phyloP scores from a whole-genome alignment of 2,888 invertebrate species.

The Leptarthrus brevirostris region DNA sequence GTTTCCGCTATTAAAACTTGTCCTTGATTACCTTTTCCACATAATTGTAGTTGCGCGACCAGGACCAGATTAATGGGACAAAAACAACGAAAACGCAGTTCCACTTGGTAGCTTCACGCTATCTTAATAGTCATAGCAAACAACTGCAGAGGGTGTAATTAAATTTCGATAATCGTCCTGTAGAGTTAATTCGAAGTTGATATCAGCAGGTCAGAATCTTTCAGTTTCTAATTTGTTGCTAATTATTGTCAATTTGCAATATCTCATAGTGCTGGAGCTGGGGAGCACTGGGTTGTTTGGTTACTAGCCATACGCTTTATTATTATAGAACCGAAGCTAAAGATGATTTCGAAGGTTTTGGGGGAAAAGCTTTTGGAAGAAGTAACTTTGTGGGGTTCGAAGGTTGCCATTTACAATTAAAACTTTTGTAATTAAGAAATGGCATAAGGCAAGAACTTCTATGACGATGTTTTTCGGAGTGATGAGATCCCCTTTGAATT shows the following conservation, averaged over 20 bases:
- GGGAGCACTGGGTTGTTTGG: too few relatives aligned
- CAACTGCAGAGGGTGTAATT: conserved; percentile 8
- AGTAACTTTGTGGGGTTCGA: conserved; percentile 6
- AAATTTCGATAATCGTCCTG: conserved; percentile 33
- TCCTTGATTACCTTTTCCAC: conserved; percentile 33
- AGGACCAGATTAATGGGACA: background rate
- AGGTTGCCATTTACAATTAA: conserved; percentile 40
- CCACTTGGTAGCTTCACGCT: too few relatives aligned
- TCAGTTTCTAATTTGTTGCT: conserved; percentile 37
- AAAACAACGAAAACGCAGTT: too few relatives aligned
- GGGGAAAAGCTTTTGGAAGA: too few relatives aligned
- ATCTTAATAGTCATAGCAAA: background rate
- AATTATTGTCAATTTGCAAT: conserved; percentile 40
- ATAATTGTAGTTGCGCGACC: background rate
- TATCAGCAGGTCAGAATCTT: conserved; percentile 33
- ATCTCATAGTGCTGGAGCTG: background rate
- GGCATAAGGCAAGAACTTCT: conserved; percentile 21
- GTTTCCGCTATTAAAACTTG: conserved; percentile 30
- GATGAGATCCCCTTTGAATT: conserved; percentile 7
- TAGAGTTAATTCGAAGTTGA: background rate
- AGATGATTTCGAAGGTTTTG: too few relatives aligned
- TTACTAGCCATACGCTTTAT: too few relatives aligned
- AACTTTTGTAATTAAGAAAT: conserved; percentile 43
- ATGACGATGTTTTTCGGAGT: conserved; percentile 2
- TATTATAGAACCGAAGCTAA: too few relatives aligned